Evolutionary conservation across 2,888 invertebrate genomes (phyloP), one percentile per base, ranked within the genome.

Genomic region (Hartigia nigra): DNA sequence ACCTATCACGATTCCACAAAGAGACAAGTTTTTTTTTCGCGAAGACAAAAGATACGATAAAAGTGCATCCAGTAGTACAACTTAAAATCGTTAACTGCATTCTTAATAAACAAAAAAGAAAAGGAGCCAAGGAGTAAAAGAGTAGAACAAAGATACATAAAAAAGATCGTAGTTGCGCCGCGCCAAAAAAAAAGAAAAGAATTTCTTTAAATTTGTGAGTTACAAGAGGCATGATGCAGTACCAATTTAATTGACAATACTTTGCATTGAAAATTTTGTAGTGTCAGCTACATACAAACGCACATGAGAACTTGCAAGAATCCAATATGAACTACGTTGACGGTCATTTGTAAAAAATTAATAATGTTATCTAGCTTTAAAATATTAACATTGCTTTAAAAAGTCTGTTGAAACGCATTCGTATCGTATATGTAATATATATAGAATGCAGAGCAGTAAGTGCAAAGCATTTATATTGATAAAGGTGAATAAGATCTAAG

Each of bases 21-120:
- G 5, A 23, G 1, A 23, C 23, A 55, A 23, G 5, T 55, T 23
- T 14, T n/a, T n/a, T 35, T 23, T 23, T 23, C 9, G 23, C 23
- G 14, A 55, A 55, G 9, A 55, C 55, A 55, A 55, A 39, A 14
- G 23, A 39, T 39, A 55, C 14, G 5, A 72, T 72, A n/a, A n/a
- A 72, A 72, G 5, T 11, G 74, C 31, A 31, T 72, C 11, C 9
- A 72, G 14, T 23, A 31, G 11, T 34, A 72, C 31, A n/a, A 34
- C 72, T 14, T n/a, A 14, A 34, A 12, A 32, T 9, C 3, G 23
- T 12, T 11, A 72, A n/a, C 3, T n/a, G 9, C 55, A 31, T 34
- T 39, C 39, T 31, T 31, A 78, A 81, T 69, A 77, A 82, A 81
- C 70, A 77, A 82, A 82, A 80, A 77, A 81, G 75, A 83, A 76